Conservation (phyloP, 1,140 invertebrate species). For the Lepidurus arcticus region DNA sequence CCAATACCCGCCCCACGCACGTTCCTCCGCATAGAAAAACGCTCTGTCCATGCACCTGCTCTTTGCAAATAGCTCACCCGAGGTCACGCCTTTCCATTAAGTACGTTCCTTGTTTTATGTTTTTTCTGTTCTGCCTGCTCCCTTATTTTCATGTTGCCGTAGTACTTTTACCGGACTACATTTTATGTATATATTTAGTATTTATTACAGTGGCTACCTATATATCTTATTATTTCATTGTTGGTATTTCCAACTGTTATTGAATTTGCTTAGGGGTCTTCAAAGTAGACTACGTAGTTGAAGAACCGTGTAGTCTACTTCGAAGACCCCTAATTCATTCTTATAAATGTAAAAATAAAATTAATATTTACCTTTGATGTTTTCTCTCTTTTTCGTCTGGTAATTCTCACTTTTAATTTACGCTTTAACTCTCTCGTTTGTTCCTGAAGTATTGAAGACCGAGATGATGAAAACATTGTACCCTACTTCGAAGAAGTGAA, state of each 20-base stretch:
- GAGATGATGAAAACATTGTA: constrained; percentile 28
- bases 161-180: too few species aligned
- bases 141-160: too few species aligned
- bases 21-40: constrained; percentile 36
- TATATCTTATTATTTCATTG: too few species aligned
- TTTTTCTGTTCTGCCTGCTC: background rate
- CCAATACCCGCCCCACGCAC: constrained; percentile 31
- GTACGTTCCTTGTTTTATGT: background rate
- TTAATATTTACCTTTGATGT: too few species aligned
- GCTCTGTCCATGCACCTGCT: constrained; percentile 37
- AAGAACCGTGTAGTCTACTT: too few species aligned
- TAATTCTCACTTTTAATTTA: background rate
- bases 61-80: constrained; percentile 34
- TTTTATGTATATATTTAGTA: too few species aligned
- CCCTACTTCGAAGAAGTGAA: constrained; percentile 32
- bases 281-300: too few species aligned
- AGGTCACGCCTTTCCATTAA: constrained; percentile 32
- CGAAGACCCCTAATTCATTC: too few species aligned
- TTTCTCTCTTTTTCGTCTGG: background rate
- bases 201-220: too few species aligned
- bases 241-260: too few species aligned
- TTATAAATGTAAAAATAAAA: too few species aligned
- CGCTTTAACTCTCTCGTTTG: background rate
- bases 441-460: constrained; percentile 25
- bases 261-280: too few species aligned